Base-by-base conservation (phyloP, 2,888 invertebrate genomes). In the Psylliodes chrysocephalus region DNA sequence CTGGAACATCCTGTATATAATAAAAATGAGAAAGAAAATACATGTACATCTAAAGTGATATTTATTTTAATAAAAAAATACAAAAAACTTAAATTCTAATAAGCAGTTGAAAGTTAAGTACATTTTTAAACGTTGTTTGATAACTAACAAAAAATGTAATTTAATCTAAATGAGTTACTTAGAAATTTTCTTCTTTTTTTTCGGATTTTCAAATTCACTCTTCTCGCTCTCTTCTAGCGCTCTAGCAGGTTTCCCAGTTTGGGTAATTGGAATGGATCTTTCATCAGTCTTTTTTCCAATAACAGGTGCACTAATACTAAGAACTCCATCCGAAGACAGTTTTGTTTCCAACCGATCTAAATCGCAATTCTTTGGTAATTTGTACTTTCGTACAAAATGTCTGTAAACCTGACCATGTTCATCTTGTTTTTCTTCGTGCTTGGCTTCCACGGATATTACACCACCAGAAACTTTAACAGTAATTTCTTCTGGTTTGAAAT, bases 401-500 rank as follows among this genome's bases (percentile, higher is more conserved):
- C 68, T 66, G 30, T 59, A 68, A 15, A 68, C 59, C 3, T 63
- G 61, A 18, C 68, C 68, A 44, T 68, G 65, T 30, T 65, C 65
- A 30, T 65, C 68, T 30, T 60, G 63, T 25, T 65, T 65, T 18
- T 68, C 68, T 38, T 68, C 63, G 25, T 66, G 65, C 42, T 66
- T 61, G 0, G 61, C 68, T 38, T 68, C 68, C 8, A 68, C 53
- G 19, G 68, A 66, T n/a, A 68, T 44, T 6, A 51, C 33, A 28
- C 66, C 60, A 2, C 54, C 60, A 1, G 60, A 59, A n/a, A 68
- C 46, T 53, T 68, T 68, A 0, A 68, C 66, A 14, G 63, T 49
- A 10, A 68, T 65, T 52, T 66, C 68, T 17, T 63, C 61, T 1
- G 68, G 68, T 40, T 61, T 64, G 60, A 68, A 68, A 30, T 66